Conservation (phyloP, 2,113 vertebrate species). For the Pipra filicauda region DNA sequence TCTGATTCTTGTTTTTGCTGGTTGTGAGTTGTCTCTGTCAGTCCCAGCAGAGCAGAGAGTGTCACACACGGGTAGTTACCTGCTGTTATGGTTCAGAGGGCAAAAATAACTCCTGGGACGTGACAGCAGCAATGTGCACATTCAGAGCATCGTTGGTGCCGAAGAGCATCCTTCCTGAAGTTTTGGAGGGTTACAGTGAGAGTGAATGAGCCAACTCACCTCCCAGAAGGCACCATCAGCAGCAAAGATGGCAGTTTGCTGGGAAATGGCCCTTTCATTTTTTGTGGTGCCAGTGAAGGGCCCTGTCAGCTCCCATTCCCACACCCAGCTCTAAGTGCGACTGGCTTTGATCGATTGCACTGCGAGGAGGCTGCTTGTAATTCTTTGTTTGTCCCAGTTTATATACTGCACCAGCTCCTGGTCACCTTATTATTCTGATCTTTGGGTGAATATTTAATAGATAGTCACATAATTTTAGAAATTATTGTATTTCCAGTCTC, state of each 20-base stretch:
- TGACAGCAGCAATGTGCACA: not conserved
- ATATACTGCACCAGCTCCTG: not conserved
- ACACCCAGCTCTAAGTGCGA: constrained; percentile 18
- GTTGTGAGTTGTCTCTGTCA: not conserved
- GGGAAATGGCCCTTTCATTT: constrained; percentile 27
- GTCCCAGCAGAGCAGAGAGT: fast-evolving
- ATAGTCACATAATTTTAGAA: constrained; percentile 64
- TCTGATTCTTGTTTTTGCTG: not conserved
- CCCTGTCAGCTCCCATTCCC: constrained; percentile 22
- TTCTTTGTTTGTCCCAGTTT: constrained; percentile 7
- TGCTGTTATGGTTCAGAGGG: not conserved
- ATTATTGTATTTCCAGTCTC: constrained; percentile 49
- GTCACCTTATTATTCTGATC: constrained; percentile 53
- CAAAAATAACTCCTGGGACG: not conserved
- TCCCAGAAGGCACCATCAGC: not conserved
- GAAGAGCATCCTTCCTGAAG: not conserved
- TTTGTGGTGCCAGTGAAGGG: constrained; percentile 6
- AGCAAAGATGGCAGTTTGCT: not conserved
- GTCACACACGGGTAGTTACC: not conserved
- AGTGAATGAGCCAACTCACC: not conserved
- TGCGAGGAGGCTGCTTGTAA: constrained; percentile 16
- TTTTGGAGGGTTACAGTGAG: not conserved
- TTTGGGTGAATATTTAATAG: constrained; percentile 50
- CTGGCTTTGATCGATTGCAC: constrained; percentile 36
- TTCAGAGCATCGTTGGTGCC: not conserved